Evolutionary conservation across 2,113 vertebrate genomes (phyloP).

Genomic region (Centropus unirufus): DNA sequence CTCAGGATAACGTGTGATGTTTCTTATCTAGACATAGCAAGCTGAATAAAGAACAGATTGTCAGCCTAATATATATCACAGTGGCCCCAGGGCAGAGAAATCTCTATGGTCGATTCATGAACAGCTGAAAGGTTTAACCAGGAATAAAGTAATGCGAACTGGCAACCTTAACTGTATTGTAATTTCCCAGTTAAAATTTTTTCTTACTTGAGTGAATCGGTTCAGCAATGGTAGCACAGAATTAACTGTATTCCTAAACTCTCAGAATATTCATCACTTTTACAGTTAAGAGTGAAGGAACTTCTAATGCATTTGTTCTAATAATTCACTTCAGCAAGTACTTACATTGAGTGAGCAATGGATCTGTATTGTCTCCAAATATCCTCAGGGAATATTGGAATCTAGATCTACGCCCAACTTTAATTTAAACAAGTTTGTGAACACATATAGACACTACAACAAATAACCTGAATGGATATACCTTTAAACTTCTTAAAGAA

Average conservation of each 20-base stretch:
- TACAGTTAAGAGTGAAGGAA: not conserved
- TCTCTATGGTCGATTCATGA: constrained; percentile 51
- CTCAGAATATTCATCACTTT: constrained; percentile 7
- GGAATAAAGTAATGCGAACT: constrained; percentile 38
- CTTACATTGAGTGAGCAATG: not conserved
- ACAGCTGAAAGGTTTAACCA: constrained; percentile 44
- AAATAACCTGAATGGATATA: not conserved
- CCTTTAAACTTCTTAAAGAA: not conserved
- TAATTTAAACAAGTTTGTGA: not conserved
- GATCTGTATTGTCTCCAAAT: not conserved
- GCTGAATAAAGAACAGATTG: constrained; percentile 36
- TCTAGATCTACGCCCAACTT: not conserved
- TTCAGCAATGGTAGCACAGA: not conserved
- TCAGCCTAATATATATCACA: constrained; percentile 39
- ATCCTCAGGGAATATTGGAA: not conserved
- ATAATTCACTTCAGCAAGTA: constrained; percentile 4
- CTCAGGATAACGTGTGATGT: not conserved
- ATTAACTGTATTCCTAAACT: not conserved
- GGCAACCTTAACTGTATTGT: constrained; percentile 41
- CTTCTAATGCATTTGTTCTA: constrained; percentile 13
- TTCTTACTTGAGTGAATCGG: constrained; percentile 5
- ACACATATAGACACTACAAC: not conserved
- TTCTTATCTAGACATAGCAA: constrained; percentile 45
- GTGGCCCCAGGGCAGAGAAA: constrained; percentile 40
- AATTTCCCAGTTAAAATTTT: constrained; percentile 25